Evolutionary conservation across 2,113 vertebrate species (phyloP).

Genomic region (Chloroceryle aenea): DNA sequence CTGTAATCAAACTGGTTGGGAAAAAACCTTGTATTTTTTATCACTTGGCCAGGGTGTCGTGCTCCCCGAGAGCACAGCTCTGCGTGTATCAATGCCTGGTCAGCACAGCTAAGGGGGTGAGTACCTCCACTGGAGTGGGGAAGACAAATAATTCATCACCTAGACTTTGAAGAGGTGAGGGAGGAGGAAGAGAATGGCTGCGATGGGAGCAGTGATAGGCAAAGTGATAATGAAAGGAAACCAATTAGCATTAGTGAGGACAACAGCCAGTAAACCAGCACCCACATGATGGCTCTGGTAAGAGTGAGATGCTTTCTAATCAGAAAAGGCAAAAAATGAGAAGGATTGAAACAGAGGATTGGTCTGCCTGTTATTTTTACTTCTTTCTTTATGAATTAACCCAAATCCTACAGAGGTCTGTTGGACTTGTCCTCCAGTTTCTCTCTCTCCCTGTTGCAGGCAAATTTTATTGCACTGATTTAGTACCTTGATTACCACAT

Average conservation of each 20-base stretch:
- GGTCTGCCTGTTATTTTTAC: not conserved
- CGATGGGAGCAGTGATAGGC: not conserved
- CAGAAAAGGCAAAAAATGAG: not conserved
- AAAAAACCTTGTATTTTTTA: not conserved
- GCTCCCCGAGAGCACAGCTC: not conserved
- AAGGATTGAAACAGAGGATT: not conserved
- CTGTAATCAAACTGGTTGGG: not conserved
- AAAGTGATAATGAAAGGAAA: not conserved
- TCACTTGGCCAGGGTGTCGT: not conserved
- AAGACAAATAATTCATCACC: not conserved
- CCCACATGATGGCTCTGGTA: not conserved
- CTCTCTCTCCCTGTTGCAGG: not conserved
- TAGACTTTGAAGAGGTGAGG: not conserved
- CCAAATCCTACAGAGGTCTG: not conserved
- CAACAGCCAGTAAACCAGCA: not conserved
- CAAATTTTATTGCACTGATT: not conserved
- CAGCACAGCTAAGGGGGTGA: not conserved
- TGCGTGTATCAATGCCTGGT: rapidly evolving
- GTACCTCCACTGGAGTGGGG: not conserved
- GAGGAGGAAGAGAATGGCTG: not conserved
- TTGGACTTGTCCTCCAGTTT: not conserved
- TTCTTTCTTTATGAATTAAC: not conserved
- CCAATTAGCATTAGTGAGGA: not conserved
- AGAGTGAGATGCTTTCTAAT: not conserved
- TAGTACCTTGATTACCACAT: not conserved